A percentile compares a stretch with the other conserved stretches of the same genome.
Conservation (phyloP, 2,888 invertebrate species). For the Harmothoe impar region DNA sequence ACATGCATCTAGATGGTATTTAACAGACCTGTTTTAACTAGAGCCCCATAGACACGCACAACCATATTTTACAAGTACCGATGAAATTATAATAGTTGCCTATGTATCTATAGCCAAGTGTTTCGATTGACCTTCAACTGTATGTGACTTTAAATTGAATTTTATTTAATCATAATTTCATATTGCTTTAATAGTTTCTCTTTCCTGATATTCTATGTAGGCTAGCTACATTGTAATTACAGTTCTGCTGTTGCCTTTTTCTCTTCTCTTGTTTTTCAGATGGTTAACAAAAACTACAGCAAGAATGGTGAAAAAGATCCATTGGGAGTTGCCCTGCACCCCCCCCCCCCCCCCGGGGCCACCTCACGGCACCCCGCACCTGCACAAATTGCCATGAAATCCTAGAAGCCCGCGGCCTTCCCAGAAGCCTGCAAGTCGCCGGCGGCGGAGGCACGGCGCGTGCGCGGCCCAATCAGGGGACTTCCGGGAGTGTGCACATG, state of each 20-base stretch:
- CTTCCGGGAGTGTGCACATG: constrained; percentile 52
- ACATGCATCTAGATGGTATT: neutral
- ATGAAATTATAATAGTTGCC: no score
- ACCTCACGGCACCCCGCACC: neutral
- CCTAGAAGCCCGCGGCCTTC: constrained; percentile 43
- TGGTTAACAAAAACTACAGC: neutral
- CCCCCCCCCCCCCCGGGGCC: neutral
- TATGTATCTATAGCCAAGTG: no score
- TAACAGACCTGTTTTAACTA: no score
- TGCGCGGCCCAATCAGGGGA: constrained; percentile 52
- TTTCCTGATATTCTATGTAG: no score
- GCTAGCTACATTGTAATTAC: neutral
- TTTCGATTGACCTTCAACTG: no score
- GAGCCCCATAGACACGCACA: no score
- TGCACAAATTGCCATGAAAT: constrained; percentile 58
- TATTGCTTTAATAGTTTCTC: no score
- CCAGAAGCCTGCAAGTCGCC: constrained; percentile 51
- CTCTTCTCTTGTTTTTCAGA: neutral
- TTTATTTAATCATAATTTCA: no score
- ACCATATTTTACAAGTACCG: no score
- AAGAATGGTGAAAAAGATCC: neutral
- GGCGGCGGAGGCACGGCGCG: constrained; percentile 12
- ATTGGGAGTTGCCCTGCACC: neutral
- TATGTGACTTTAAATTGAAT: no score
- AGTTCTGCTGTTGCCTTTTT: no score